Evolutionary conservation across 2,888 invertebrate genomes (phyloP), one percentile per base, ranked within the genome.

Genomic region (Microctonus hyperodae): DNA sequence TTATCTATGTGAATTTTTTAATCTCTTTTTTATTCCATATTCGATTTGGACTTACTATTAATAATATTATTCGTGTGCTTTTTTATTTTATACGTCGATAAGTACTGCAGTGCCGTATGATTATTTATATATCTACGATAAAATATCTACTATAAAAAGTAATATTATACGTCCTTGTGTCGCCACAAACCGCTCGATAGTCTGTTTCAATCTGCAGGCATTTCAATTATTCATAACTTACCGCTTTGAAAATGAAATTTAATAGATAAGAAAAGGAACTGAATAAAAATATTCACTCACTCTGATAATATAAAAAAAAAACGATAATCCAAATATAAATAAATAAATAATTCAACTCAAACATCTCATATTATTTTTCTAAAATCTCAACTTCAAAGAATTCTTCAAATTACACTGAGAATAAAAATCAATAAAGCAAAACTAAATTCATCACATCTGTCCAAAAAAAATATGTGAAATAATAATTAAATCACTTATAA

Each of bases 221-320:
- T 44, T 44, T 44, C 44, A 44, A 44, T 44, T 44, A 44, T 44
- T 44, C 44, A 44, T 44, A 44, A 16, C 44, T 44, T 44, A 44
- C 16, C 16, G 44, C 44, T 16, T 16, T 16, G 44, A 44, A 9
- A 44, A 16, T 44, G 44, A 44, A 44, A 16, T 44, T 16, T 44
- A n/a, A 44, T 44, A 20, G 16, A 44, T 6, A 44, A 44, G 16
- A 44, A n/a, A 16, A n/a, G 3, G 0, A 2, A n/a, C 1, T 1
- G 16, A 5, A 44, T n/a, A 44, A 44, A 44, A 44, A 16, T 6
- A 44, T 44, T 7, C 6, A 44, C 16, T 7, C 33, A 33, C 33
- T n/a, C 16, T 1, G 9, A 44, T 44, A 7, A 44, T 16, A n/a
- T 44, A 28, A 28, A 28, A 28, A 28, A 28, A 28, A 28, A 28